phyloP scores from a whole-genome alignment of 1,140 invertebrate species.

The Drosophila suzukii region DNA sequence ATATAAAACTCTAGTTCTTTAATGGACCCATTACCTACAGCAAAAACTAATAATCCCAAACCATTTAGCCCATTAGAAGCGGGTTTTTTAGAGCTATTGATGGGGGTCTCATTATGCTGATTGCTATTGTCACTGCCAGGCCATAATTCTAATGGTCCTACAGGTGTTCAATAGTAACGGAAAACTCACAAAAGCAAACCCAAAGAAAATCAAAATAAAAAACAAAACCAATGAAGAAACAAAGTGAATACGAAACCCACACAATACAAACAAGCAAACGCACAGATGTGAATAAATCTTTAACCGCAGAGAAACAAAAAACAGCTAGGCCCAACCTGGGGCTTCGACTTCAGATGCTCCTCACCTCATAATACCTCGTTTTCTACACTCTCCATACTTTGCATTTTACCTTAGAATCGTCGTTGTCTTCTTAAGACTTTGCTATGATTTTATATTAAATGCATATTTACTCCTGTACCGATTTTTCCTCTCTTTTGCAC shows the following conservation, averaged over 20 bases:
- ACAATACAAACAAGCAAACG: constrained; percentile 30
- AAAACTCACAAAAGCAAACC: constrained; percentile 14
- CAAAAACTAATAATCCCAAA: constrained; percentile 2
- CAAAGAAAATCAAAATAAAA: constrained; percentile 18
- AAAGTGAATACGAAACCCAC: constrained; percentile 29
- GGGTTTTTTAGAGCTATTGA: neutral
- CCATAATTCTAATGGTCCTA: constrained; percentile 30
- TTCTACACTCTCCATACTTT: neutral
- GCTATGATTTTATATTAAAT: no score
- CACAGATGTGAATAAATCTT: constrained; percentile 46
- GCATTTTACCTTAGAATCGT: neutral
- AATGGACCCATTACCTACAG: neutral
- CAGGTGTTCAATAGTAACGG: constrained; percentile 56
- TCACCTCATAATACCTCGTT: no score
- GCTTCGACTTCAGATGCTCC: neutral
- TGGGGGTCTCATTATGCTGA: constrained; percentile 18
- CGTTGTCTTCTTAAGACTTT: constrained; percentile 3
- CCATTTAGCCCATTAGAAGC: constrained; percentile 3
- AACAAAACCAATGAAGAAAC: constrained; percentile 12
- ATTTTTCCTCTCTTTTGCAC: no score
- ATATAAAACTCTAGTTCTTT: neutral
- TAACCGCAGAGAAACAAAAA: constrained; percentile 12
- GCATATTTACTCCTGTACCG: no score
- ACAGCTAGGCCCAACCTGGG: neutral
- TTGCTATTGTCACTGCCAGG: constrained; percentile 35